Evolutionary conservation across 2,797 vertebrate species (phyloP).

Genomic region (Pseudochirops cupreus): DNA sequence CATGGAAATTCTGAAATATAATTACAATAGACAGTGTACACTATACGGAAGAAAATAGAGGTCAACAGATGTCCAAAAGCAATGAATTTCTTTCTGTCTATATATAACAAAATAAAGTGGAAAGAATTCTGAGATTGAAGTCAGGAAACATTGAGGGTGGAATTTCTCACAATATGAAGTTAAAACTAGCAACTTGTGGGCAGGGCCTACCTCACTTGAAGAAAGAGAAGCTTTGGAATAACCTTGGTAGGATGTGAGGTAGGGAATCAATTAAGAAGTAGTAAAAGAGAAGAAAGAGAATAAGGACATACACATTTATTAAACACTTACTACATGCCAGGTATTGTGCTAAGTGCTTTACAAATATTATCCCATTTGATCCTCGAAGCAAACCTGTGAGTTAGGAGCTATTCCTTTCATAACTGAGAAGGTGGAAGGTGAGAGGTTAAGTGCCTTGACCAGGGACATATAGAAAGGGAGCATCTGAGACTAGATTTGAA

Average conservation of each 20-base stretch:
- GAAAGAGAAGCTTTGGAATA: neutral
- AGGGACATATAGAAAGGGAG: neutral
- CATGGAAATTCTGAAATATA: slow-evolving; percentile 6
- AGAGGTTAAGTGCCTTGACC: neutral
- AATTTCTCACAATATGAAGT: neutral
- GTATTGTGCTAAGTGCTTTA: neutral
- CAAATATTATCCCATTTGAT: neutral
- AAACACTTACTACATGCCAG: neutral
- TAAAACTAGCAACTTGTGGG: neutral
- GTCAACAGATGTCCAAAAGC: neutral
- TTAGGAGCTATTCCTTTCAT: neutral
- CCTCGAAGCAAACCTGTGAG: neutral
- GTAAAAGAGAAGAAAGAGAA: neutral
- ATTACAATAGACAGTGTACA: neutral
- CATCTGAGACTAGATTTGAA: neutral
- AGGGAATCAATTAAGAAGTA: neutral
- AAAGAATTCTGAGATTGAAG: neutral
- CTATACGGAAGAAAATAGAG: neutral
- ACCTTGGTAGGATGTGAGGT: neutral
- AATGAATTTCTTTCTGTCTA: neutral
- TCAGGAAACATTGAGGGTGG: neutral
- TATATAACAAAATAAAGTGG: neutral
- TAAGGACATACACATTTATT: neutral
- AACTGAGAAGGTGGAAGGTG: neutral
- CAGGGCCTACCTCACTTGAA: neutral